Evolutionary conservation across 1,140 invertebrate genomes (phyloP).

Genomic region (Eubasilissa regina): DNA sequence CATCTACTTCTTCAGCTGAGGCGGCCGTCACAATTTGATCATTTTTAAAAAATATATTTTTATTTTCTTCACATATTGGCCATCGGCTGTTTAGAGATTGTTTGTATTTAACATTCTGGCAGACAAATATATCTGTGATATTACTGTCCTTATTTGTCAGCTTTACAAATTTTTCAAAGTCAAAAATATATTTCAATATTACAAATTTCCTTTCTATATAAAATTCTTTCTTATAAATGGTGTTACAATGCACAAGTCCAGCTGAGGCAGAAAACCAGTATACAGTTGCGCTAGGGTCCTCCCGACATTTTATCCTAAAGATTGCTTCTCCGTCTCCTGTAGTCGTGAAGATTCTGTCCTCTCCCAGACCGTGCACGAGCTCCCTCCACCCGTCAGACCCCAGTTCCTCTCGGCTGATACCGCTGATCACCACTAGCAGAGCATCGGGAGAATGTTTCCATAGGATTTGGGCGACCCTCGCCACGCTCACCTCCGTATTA

Average conservation of each 20-base stretch:
- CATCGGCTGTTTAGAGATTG: neutral
- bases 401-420: neutral
- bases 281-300: neutral
- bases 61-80: neutral
- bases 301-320: neutral
- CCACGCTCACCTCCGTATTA: neutral
- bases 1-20: too few relatives aligned
- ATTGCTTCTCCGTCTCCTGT: neutral
- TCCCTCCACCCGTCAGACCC: neutral
- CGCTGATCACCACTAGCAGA: neutral
- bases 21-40: neutral
- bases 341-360: neutral
- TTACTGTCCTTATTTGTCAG: neutral
- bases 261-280: neutral
- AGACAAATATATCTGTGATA: too few relatives aligned
- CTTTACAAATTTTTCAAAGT: neutral
- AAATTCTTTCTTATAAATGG: neutral
- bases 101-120: neutral
- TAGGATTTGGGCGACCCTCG: neutral
- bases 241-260: neutral
- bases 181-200: neutral
- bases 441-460: neutral
- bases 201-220: conserved; percentile 9
- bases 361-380: too few relatives aligned
- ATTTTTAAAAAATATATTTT: neutral